Conservation (phyloP, 2,113 vertebrate genomes). For the Tamias sibiricus region DNA sequence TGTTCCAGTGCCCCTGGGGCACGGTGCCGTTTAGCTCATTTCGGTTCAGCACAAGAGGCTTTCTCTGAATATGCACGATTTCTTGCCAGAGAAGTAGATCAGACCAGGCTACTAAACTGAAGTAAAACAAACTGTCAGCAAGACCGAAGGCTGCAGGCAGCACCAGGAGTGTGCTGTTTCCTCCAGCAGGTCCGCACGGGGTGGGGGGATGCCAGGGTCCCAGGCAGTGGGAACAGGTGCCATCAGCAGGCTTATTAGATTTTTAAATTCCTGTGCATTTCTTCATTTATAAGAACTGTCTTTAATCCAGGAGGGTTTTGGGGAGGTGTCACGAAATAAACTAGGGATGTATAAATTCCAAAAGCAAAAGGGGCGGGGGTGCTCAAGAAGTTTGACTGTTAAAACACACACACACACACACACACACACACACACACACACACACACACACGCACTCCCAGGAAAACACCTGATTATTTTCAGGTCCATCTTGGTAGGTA, state of each 20-base stretch:
- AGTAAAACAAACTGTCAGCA: constrained; percentile 82
- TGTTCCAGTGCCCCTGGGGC: constrained; percentile 82
- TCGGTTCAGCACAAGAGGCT: constrained; percentile 80
- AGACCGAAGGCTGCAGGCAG: constrained; percentile 73
- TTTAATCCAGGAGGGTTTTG: constrained; percentile 58
- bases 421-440: background rate
- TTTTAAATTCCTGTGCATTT: constrained; percentile 75
- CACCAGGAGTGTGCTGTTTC: constrained; percentile 4
- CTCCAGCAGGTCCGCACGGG: background rate
- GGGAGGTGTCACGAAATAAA: constrained; percentile 31
- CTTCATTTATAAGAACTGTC: constrained; percentile 78
- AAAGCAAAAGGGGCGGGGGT: background rate
- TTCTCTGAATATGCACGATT: constrained; percentile 81
- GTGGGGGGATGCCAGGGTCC: no score
- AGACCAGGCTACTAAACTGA: constrained; percentile 77
- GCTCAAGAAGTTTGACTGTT: constrained; percentile 50
- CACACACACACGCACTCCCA: background rate
- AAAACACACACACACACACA: background rate
- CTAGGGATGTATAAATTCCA: background rate
- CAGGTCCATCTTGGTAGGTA: constrained; percentile 3
- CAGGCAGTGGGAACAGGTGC: constrained; percentile 71
- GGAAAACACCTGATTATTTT: background rate
- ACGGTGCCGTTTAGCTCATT: constrained; percentile 82
- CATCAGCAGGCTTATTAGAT: constrained; percentile 63
- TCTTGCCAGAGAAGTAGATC: constrained; percentile 83